These are phyloP conservation scores for Ostrea edulis DNA, from an alignment of 1,140 invertebrate genomes.

Conservation along the genomic window DNA sequence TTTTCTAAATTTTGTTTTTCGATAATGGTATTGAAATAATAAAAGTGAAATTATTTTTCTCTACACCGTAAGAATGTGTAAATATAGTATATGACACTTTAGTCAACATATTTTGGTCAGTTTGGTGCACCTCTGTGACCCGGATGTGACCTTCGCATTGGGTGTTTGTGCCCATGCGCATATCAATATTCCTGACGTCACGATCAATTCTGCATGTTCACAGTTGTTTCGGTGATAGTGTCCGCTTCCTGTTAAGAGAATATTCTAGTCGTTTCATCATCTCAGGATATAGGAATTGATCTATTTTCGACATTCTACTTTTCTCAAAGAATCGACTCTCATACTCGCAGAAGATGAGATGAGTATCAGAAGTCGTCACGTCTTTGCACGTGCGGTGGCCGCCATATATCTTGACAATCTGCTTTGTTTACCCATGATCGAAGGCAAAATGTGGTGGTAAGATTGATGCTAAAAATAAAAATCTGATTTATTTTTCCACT, in stretches of 20 bases:
- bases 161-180: conserved; percentile 55
- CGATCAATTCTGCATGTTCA: conserved; percentile 71
- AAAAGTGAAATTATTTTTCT: background rate
- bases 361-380: background rate
- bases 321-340: background rate
- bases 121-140: conserved; percentile 42
- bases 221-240: conserved; percentile 47
- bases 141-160: conserved; percentile 42
- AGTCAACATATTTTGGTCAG: conserved; percentile 49
- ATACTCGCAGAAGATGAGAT: conserved; percentile 1
- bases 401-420: conserved; percentile 18
- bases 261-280: conserved; percentile 37
- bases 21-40: conserved; percentile 1
- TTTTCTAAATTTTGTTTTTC: conserved; percentile 9
- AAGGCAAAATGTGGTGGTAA: background rate
- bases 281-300: background rate
- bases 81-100: conserved; percentile 32
- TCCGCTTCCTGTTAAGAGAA: conserved; percentile 16
- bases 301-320: conserved; percentile 23
- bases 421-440: background rate
- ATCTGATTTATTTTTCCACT: conserved; percentile 33
- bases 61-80: background rate
- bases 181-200: conserved; percentile 62
- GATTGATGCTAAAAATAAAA: conserved; percentile 32
- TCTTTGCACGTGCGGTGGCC: background rate